Evolutionary conservation across 2,113 vertebrate genomes (phyloP), one percentile per base, ranked within the genome.

Genomic region (Misgurnus mizolepis): DNA sequence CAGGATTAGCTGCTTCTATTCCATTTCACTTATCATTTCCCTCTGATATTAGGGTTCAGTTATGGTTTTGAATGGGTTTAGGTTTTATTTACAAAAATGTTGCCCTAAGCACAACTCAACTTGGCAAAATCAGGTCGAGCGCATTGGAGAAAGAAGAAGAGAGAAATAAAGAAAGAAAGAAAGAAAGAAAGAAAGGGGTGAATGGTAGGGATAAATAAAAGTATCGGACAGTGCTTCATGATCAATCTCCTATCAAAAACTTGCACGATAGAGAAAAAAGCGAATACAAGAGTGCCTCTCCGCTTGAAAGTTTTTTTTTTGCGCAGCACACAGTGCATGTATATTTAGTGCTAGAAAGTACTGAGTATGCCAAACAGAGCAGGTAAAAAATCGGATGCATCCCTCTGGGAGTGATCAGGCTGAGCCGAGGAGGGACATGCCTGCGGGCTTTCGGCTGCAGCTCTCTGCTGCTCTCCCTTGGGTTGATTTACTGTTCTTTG

Each of bases 401-500:
- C 69, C 61, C 49, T 2, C 3, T 15, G 70, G 66, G 71, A 76
- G 61, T 39, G 66, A 62, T 79, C 11, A 64, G 70, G 58, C 17
- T 58, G 55, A 55, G 50, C 40, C 27, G 55, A 55, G 66, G 64
- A 41, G 43, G 67, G 75, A 79, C 77, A 70, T 58, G 76, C 80
- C 80, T 79, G 45, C 17, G 73, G 76, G 80, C 80, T 53, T 67
- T 61, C 10, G 62, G 55, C 64, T 81, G 62, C 53, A 56, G 62
- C 49, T 68, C 65, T 76, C 22, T 72, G 67, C 56, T 55, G 34
- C 66, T 76, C 76, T 82, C 70, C 73, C 78, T 27, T 47, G 40
- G 67, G 76, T 50, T 85, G 83, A 82, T 82, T 82, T 82, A 82
- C 80, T 65, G 70, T 78, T 66, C 53, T 41, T 5, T 76, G 41